These are phyloP conservation scores for Chelon labrosus DNA, from an alignment of 2,797 vertebrate species.

Conservation along the genomic window DNA sequence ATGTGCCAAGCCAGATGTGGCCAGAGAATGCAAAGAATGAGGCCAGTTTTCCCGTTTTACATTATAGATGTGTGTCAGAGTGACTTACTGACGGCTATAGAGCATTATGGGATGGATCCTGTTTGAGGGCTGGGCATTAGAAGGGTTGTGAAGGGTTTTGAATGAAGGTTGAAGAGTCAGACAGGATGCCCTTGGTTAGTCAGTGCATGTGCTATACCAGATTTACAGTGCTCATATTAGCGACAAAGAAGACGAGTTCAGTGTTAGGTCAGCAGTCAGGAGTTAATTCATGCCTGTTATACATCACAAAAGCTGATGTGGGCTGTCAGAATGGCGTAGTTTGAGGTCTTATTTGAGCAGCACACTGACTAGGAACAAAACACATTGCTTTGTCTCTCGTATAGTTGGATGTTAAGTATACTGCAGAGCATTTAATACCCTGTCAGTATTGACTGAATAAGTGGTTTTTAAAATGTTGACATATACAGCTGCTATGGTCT, in stretches of 20 bases:
- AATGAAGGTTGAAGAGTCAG: neutral
- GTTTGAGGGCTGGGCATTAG: neutral
- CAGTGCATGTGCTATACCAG: constrained; percentile 40
- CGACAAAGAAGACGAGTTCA: constrained; percentile 40
- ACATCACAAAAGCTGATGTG: constrained; percentile 31
- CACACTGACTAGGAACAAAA: neutral
- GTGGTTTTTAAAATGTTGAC: constrained; percentile 15
- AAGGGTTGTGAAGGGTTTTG: constrained; percentile 11
- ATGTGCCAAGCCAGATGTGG: constrained; percentile 62
- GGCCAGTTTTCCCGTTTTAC: constrained; percentile 39
- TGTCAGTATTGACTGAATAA: constrained; percentile 21
- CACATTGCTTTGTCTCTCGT: constrained; percentile 6
- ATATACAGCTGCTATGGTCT: neutral
- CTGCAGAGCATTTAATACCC: constrained; percentile 22
- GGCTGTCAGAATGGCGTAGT: constrained; percentile 16
- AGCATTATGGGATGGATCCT: constrained; percentile 1
- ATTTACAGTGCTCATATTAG: constrained; percentile 28
- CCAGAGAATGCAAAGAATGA: constrained; percentile 57
- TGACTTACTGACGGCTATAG: constrained; percentile 17
- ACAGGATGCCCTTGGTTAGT: constrained; percentile 14
- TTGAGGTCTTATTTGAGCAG: constrained; percentile 13
- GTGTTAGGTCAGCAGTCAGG: constrained; percentile 23
- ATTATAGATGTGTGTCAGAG: constrained; percentile 16
- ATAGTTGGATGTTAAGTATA: constrained; percentile 22
- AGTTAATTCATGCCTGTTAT: constrained; percentile 32